Conservation (phyloP, 1,140 invertebrate species). For the Aporrectodea caliginosa region DNA sequence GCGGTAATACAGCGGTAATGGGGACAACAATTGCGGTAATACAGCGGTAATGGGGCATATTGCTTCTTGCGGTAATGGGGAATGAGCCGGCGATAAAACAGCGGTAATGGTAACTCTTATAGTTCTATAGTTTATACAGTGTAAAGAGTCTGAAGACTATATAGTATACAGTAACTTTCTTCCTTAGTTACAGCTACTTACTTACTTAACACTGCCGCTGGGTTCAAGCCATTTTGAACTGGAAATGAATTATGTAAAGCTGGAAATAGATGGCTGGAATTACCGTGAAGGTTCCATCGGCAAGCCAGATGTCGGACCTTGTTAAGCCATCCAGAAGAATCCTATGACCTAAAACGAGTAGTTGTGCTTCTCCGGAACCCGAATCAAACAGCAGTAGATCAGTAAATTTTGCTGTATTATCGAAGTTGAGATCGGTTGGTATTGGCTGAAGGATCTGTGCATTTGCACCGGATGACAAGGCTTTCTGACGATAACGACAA, state of each 20-base stretch:
- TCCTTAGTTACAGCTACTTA: no score
- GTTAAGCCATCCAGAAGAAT: not conserved
- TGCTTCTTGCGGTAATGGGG: no score
- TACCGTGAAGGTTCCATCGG: conserved; percentile 9
- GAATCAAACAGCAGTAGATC: not conserved
- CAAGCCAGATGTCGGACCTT: not conserved
- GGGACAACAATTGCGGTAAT: no score
- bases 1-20: no score
- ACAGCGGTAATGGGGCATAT: no score
- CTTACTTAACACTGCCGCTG: not conserved
- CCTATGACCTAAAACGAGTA: not conserved
- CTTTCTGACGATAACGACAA: not conserved
- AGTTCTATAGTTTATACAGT: no score
- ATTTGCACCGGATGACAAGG: not conserved
- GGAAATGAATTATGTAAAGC: conserved; percentile 6
- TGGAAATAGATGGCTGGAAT: conserved; percentile 1
- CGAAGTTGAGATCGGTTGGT: not conserved
- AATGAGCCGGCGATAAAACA: no score
- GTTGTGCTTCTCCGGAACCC: not conserved
- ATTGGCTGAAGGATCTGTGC: not conserved
- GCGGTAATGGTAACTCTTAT: no score
- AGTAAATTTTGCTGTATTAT: not conserved
- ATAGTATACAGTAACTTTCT: no score
- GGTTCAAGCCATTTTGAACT: not conserved
- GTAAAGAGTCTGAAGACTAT: no score